These are phyloP conservation scores for Nephila pilipes DNA, from an alignment of 1,140 invertebrate species.

Conservation along the genomic window DNA sequence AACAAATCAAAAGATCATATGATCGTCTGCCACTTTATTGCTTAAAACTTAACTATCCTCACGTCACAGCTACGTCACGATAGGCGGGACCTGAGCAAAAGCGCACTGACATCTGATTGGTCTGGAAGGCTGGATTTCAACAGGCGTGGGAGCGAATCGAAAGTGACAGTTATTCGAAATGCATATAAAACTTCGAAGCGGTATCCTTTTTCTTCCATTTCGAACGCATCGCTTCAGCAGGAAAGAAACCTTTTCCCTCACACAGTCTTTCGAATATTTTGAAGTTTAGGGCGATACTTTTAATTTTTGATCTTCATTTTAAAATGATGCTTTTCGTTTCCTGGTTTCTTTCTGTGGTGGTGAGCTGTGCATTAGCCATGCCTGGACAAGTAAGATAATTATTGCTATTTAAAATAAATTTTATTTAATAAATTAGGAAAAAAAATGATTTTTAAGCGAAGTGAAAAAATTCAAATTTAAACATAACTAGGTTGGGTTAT, in stretches of 20 bases:
- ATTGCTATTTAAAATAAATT: no score
- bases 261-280: background rate
- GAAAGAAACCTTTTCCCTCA: background rate
- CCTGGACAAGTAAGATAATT: slow-evolving; percentile 1
- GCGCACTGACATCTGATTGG: slow-evolving; percentile 60
- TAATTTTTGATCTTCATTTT: background rate
- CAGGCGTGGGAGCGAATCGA: slow-evolving; percentile 36
- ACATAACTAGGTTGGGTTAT: no score
- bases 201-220: slow-evolving; percentile 52
- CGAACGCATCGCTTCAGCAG: background rate
- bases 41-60: slow-evolving; percentile 4
- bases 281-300: background rate
- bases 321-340: slow-evolving; percentile 19
- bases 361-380: background rate
- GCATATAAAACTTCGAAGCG: slow-evolving; percentile 52
- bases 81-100: slow-evolving; percentile 5
- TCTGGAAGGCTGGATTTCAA: slow-evolving; percentile 13
- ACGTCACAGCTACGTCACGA: slow-evolving; percentile 52
- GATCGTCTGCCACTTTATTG: background rate
- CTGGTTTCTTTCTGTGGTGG: background rate
- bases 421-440: no score
- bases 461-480: background rate
- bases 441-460: background rate
- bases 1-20: background rate
- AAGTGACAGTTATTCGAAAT: slow-evolving; percentile 35